phyloP scores from a whole-genome alignment of 2,888 invertebrate species.

The Aphodius sticticus region DNA sequence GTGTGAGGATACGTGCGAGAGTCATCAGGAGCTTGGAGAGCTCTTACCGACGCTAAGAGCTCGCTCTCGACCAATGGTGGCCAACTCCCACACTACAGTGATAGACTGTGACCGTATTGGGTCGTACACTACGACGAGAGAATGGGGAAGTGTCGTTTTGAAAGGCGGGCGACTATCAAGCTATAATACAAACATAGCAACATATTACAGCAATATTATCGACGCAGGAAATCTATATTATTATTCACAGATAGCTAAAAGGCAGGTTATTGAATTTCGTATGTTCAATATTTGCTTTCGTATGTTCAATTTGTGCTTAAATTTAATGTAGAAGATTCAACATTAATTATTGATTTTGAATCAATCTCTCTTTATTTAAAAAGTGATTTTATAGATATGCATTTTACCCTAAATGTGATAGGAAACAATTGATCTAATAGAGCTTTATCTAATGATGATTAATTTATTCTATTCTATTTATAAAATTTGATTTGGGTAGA shows the following conservation, averaged over 20 bases:
- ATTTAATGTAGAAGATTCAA: too few species aligned
- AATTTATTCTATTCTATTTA: too few species aligned
- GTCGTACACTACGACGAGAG: constrained; percentile 14
- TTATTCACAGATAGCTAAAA: background rate
- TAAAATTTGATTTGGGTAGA: too few species aligned
- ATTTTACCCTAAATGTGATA: too few species aligned
- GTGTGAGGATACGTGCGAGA: constrained; percentile 28
- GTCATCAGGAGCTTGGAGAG: constrained; percentile 32
- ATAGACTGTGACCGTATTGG: constrained; percentile 34
- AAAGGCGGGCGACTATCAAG: background rate
- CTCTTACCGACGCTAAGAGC: constrained; percentile 25
- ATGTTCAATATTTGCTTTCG: too few species aligned
- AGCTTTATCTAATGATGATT: too few species aligned
- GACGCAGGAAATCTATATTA: background rate
- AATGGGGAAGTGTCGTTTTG: constrained; percentile 10
- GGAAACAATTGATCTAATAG: too few species aligned
- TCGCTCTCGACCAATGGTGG: constrained; percentile 29
- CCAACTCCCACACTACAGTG: constrained; percentile 9
- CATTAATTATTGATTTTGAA: too few species aligned
- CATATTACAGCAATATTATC: constrained; percentile 5
- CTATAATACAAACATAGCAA: constrained; percentile 32
- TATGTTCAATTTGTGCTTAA: too few species aligned
- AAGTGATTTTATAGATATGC: too few species aligned
- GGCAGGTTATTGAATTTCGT: background rate
- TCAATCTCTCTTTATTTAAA: too few species aligned